These are phyloP conservation scores for Caenorhabditis drosophilae DNA, from an alignment of 2,888 invertebrate species.

Conservation along the genomic window DNA sequence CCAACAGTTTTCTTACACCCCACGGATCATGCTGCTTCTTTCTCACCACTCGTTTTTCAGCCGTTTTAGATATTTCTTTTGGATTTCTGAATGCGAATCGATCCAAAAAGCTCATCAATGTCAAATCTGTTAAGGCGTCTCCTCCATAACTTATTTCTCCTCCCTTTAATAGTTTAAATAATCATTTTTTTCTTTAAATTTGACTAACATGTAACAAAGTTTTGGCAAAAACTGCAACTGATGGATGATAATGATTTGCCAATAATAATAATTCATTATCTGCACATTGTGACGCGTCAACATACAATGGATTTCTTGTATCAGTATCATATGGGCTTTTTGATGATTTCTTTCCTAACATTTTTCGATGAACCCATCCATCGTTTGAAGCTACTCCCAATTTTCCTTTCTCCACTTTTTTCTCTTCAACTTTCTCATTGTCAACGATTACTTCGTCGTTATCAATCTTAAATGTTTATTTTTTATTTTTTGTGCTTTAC, in stretches of 20 bases:
- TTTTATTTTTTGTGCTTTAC: no score
- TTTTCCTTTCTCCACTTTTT: constrained; percentile 25
- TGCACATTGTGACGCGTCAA: constrained; percentile 79
- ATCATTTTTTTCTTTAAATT: no score
- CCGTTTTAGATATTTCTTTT: constrained; percentile 68
- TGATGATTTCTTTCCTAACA: constrained; percentile 23
- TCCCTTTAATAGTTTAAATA: no score
- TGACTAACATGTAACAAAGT: constrained; percentile 79
- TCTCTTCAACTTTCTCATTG: constrained; percentile 20
- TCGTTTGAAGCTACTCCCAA: constrained; percentile 23
- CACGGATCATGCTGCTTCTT: constrained; percentile 53
- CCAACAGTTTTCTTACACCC: constrained; percentile 55
- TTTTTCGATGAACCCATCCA: constrained; percentile 54
- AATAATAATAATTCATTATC: constrained; percentile 81
- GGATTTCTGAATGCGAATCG: constrained; percentile 92
- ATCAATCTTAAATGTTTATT: constrained; percentile 9
- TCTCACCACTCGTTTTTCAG: constrained; percentile 21
- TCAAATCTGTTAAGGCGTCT: constrained; percentile 91
- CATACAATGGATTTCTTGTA: constrained; percentile 84
- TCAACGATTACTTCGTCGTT: constrained; percentile 8
- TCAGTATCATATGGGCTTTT: constrained; percentile 71
- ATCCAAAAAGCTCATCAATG: constrained; percentile 87
- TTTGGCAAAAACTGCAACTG: constrained; percentile 85
- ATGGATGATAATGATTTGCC: constrained; percentile 84
- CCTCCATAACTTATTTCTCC: constrained; percentile 79